Conservation (phyloP, 2,888 invertebrate genomes). For the Blastobasis lacticolella region DNA sequence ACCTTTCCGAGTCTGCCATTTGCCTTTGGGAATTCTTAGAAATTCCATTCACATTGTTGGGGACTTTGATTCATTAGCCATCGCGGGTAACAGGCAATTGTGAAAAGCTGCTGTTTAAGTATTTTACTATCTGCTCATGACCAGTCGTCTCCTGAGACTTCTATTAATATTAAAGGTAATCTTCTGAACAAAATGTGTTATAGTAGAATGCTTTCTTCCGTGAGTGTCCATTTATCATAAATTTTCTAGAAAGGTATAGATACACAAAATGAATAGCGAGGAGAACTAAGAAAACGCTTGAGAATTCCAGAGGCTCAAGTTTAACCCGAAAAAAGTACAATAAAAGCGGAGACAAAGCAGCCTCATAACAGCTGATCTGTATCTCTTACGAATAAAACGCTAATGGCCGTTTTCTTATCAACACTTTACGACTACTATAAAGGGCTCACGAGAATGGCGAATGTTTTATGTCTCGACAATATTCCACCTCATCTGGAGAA, state of each 20-base stretch:
- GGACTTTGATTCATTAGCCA: slow-evolving; percentile 47
- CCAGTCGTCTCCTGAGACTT: background rate
- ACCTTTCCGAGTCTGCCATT: background rate
- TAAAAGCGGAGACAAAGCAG: slow-evolving; percentile 10
- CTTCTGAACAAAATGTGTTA: background rate
- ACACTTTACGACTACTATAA: slow-evolving; percentile 10
- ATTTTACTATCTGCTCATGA: background rate
- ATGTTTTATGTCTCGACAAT: slow-evolving; percentile 7
- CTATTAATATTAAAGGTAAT: background rate
- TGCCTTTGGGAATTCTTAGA: slow-evolving; percentile 14
- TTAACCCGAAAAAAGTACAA: slow-evolving; percentile 8
- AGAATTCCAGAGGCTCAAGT: background rate
- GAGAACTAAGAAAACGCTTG: background rate
- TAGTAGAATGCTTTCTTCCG: background rate
- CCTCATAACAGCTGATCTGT: slow-evolving; percentile 19
- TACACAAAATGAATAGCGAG: too few species aligned
- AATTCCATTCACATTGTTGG: slow-evolving; percentile 28
- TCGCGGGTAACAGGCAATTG: slow-evolving; percentile 6
- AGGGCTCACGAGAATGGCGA: slow-evolving; percentile 7
- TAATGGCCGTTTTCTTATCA: slow-evolving; percentile 18
- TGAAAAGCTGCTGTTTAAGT: background rate
- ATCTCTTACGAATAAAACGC: slow-evolving; percentile 21
- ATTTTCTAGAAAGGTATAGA: background rate
- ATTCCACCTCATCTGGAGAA: slow-evolving; percentile 4
- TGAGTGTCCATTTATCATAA: background rate